These are phyloP conservation scores for Astropecten irregularis DNA, from an alignment of 53 echinoderm and acorn worm species.

Conservation along the genomic window DNA sequence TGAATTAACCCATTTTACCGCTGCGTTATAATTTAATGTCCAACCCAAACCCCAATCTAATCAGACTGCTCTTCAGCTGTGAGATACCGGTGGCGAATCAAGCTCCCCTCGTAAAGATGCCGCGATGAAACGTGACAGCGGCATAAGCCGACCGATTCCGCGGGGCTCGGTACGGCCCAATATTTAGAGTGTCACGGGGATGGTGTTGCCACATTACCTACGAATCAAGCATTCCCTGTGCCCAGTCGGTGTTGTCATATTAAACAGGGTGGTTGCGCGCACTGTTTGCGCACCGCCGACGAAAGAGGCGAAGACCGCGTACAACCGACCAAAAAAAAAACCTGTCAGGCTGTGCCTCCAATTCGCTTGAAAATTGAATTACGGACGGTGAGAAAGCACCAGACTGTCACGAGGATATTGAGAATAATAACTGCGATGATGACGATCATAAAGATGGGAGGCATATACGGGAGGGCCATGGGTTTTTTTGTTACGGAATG, in stretches of 20 bases:
- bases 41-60: constrained; percentile 1
- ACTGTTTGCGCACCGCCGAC: constrained; percentile 15
- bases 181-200: constrained; percentile 42
- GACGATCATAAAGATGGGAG: constrained; percentile 39
- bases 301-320: constrained; percentile 15
- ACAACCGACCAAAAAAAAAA: neutral
- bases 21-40: neutral
- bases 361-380: constrained; percentile 40
- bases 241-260: constrained; percentile 37
- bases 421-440: constrained; percentile 57
- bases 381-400: constrained; percentile 53
- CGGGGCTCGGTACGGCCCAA: constrained; percentile 17
- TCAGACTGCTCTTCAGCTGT: neutral
- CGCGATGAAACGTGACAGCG: constrained; percentile 46
- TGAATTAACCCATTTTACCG: neutral
- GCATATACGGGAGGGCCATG: constrained; percentile 15
- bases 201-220: constrained; percentile 45
- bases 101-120: neutral
- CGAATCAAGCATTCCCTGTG: constrained; percentile 50
- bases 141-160: constrained; percentile 10
- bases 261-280: constrained; percentile 4
- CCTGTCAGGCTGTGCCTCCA: constrained; percentile 43
- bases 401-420: constrained; percentile 51
- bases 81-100: constrained; percentile 17
- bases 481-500: constrained; percentile 56